Base-by-base conservation (phyloP, 2,888 invertebrate species). In the Camponotus fellah region DNA sequence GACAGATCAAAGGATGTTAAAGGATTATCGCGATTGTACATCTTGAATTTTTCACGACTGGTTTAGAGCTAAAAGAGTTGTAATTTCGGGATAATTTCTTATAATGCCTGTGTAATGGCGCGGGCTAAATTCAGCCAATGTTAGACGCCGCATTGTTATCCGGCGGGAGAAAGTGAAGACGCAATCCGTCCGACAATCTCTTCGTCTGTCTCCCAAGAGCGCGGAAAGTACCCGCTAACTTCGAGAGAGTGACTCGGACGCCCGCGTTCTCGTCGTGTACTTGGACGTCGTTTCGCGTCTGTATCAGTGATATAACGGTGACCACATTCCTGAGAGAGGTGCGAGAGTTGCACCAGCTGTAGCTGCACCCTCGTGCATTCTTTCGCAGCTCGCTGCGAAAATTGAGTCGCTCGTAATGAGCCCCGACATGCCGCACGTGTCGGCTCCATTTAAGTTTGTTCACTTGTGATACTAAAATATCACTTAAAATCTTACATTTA, bases 251-350 rank as follows among this genome's bases (percentile, higher is more conserved):
- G 43, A 17, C 65, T 68, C 65, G 65, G 56, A 77, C 72, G 26
- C 26, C 26, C 26, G 82, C 14, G 62, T 56, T 69, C 46, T 49
- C 66, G 81, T 64, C 69, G 26, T 43, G 58, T 62, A 84, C 85
- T 85, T 75, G 81, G 21, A 75, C 81, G 69, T n/a, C 58, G 76
- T 60, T 49, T 53, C 53, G 53, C 84, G 74, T 83, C 83, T 88
- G 83, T 87, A 87, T 91, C 89, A 91, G 90, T 92, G 91, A 91
- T 89, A 91, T 92, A 92, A 92, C 92, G 91, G 92, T 92, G 88
- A 84, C 87, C 89, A 88, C 91, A 92, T 92, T 92, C 92, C 89
- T 81, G 26, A n/a, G 32, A 64, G 80, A 85, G 83, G 79, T 68
- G 86, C 86, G 71, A 84, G 75, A 64, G 26, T 26, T 32, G 75